Conservation (phyloP, 1,140 invertebrate species). For the Colletes latitarsis region DNA sequence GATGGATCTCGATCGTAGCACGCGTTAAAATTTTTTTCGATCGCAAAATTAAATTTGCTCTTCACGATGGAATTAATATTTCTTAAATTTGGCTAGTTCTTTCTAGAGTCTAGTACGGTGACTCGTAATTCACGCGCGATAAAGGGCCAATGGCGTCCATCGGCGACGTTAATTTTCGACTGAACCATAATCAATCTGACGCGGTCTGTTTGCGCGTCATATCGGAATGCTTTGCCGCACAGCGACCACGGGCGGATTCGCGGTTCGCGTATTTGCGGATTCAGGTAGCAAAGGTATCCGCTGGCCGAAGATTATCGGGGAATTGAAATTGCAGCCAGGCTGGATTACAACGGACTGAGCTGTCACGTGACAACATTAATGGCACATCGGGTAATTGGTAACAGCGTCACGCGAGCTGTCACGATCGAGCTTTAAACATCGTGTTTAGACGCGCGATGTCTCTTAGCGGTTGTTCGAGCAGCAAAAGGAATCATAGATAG, state of each 20-base stretch:
- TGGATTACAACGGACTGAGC: constrained; percentile 22
- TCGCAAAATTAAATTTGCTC: no score
- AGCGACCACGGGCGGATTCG: constrained; percentile 4
- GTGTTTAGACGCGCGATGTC: no score
- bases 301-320: constrained; percentile 33
- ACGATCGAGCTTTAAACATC: no score
- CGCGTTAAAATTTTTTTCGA: background rate
- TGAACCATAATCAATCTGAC: constrained; percentile 43
- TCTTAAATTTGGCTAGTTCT: no score
- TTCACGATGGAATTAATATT: no score
- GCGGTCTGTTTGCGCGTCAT: constrained; percentile 45
- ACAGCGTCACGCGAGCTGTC: background rate
- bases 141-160: background rate
- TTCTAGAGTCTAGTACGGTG: no score
- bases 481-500: no score
- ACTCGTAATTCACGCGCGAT: no score
- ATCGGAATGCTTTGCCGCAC: constrained; percentile 27
- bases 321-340: constrained; percentile 8
- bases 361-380: background rate
- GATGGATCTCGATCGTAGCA: background rate
- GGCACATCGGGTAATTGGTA: background rate
- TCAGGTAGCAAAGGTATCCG: constrained; percentile 40
- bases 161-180: constrained; percentile 40
- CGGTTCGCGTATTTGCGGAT: constrained; percentile 47
- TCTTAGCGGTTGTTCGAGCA: no score